Evolutionary conservation across 2,888 invertebrate species (phyloP), one percentile per base, ranked within the genome.

Genomic region (Ectropis crepuscularia): DNA sequence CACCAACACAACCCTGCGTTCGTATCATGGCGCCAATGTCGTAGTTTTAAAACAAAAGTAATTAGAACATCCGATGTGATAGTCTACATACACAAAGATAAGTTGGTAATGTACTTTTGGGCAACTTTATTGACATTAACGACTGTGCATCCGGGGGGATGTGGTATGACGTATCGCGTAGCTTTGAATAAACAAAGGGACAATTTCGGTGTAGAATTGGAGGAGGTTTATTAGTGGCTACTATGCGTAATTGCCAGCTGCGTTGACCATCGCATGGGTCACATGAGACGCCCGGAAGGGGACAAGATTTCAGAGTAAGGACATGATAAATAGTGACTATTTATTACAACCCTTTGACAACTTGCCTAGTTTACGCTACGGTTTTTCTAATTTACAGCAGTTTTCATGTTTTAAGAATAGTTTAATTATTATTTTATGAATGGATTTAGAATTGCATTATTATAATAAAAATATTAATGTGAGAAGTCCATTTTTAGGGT

Each of bases 151-250:
- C 92, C 90, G 90, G 85, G 75, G 77, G 78, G 80, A 76, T 74
- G 72, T 75, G 71, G 71, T 75, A 79, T 89, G 89, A 87, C 88
- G 79, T 87, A 89, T 91, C 89, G 75, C 73, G 80, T 91, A 89
- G 83, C 91, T 85, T 81, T 83, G 80, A 82, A 88, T 85, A 90
- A 90, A 90, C 85, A 89, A 88, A 88, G 89, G 90, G 89, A 83
- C 87, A 87, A 89, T 90, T 89, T 87, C 81, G 85, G 83, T 77
- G 77, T 82, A 81, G 69, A 80, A 80, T 78, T 80, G 76, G 77
- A 81, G 87, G 85, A 85, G 86, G 84, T 78, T 82, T 76, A 80
- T 80, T 81, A 80, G 77, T 70, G 67, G 58, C 43, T 57, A 67
- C 63, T 65, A 49, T 64, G 53, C 64, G 63, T 63, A 63, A 65